Evolutionary conservation across 2,888 invertebrate genomes (phyloP).

Genomic region (Cistogaster globosa): DNA sequence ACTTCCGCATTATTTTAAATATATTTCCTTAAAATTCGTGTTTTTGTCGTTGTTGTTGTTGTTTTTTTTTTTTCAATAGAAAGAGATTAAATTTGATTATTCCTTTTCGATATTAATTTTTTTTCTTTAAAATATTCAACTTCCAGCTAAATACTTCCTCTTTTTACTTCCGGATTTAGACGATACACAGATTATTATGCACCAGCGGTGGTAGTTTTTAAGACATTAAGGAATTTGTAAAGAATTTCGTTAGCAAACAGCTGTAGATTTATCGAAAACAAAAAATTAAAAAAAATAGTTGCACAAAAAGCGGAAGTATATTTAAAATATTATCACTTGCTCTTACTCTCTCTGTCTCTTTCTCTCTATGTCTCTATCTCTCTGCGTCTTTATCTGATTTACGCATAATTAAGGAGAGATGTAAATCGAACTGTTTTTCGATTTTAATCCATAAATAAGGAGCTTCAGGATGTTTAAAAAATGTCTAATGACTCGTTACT

Average conservation of each 20-base stretch:
- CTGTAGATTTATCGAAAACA: constrained; percentile 20
- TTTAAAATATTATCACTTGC: neutral
- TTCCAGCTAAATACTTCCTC: constrained; percentile 64
- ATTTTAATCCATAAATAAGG: too few species aligned
- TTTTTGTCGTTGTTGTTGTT: too few species aligned
- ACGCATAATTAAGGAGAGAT: too few species aligned
- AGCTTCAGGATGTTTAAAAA: too few species aligned
- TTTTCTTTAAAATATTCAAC: neutral
- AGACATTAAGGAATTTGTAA: constrained; percentile 21
- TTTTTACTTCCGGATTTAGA: constrained; percentile 69
- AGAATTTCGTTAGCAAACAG: constrained; percentile 46
- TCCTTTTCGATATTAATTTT: constrained; percentile 59
- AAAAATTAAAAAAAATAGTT: constrained; percentile 1
- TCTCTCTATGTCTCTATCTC: too few species aligned
- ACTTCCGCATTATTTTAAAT: constrained; percentile 62
- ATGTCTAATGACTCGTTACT: too few species aligned
- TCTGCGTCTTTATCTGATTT: too few species aligned
- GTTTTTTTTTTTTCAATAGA: neutral
- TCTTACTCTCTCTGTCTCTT: too few species aligned
- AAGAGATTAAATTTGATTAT: constrained; percentile 18
- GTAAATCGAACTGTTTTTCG: too few species aligned
- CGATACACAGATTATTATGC: constrained; percentile 1
- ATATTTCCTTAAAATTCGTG: constrained; percentile 18
- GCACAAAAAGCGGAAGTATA: constrained; percentile 52
- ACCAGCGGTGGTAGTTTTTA: constrained; percentile 16